Evolutionary conservation across 2,888 invertebrate species (phyloP).

Genomic region (Slavum lentiscoides): DNA sequence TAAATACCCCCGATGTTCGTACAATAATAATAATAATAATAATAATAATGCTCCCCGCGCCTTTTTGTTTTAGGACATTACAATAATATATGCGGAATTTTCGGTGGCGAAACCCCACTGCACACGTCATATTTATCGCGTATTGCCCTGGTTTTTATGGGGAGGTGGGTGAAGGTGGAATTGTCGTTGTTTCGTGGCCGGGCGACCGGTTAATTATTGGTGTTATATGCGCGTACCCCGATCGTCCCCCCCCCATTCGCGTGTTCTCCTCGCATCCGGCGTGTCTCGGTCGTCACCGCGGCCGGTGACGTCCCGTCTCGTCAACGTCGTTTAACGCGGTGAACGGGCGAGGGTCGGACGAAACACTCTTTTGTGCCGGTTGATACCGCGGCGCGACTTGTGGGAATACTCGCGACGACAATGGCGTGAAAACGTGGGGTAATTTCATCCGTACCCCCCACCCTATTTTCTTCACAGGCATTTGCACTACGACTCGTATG

Average conservation of each 20-base stretch:
- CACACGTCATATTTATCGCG: conserved; percentile 26
- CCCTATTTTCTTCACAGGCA: background rate
- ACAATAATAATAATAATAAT: conserved; percentile 4
- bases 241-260: too few species aligned
- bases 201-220: conserved; percentile 31
- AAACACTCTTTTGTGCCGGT: conserved; percentile 3
- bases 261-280: background rate
- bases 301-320: too few species aligned
- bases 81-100: too few species aligned
- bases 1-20: conserved; percentile 7
- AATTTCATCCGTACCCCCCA: background rate
- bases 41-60: conserved; percentile 9
- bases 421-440: background rate
- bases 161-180: too few species aligned
- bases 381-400: background rate
- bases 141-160: too few species aligned
- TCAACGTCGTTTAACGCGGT: too few species aligned
- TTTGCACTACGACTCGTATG: too few species aligned
- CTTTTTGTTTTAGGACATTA: conserved; percentile 31
- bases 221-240: background rate
- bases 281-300: background rate
- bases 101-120: background rate
- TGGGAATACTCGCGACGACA: conserved; percentile 17
- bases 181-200: too few species aligned
- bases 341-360: too few species aligned